Evolutionary conservation across 2,888 invertebrate genomes (phyloP).

Genomic region (Aphidoletes aphidimyza): DNA sequence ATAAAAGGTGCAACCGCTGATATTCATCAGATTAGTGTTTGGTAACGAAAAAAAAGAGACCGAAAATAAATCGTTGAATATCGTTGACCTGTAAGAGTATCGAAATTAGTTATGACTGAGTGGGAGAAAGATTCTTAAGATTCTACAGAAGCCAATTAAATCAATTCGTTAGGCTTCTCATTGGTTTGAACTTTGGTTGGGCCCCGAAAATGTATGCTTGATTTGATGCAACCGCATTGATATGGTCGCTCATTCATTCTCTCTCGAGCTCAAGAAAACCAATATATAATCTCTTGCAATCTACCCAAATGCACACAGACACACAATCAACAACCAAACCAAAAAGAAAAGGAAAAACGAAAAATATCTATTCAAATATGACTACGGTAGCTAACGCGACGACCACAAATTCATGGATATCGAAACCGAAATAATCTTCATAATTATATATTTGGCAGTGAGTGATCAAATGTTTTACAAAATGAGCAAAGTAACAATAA

Average conservation of each 20-base stretch:
- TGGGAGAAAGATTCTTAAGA: not conserved
- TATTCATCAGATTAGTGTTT: not conserved
- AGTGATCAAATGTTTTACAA: not conserved
- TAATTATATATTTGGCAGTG: slow-evolving; percentile 40
- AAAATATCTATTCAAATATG: slow-evolving; percentile 47
- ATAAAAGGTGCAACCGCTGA: slow-evolving; percentile 24
- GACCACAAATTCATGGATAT: slow-evolving; percentile 36
- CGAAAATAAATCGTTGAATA: not conserved
- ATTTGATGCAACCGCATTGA: not conserved
- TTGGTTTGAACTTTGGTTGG: not conserved
- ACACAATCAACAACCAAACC: not conserved
- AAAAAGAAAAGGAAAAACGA: not conserved
- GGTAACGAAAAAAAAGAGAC: not conserved
- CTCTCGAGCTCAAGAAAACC: not conserved
- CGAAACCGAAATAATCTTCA: slow-evolving; percentile 41
- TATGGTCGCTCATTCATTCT: no score
- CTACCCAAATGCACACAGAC: no score
- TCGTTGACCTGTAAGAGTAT: slow-evolving; percentile 9
- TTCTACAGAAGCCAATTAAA: slow-evolving; percentile 45
- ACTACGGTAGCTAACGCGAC: slow-evolving; percentile 50
- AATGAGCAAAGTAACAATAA: not conserved
- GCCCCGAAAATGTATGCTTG: not conserved
- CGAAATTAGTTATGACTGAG: not conserved
- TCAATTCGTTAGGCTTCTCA: slow-evolving; percentile 46
- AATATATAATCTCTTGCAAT: slow-evolving; percentile 47